Base-by-base conservation (phyloP, 2,888 invertebrate genomes). In the Zelleria hepariella region DNA sequence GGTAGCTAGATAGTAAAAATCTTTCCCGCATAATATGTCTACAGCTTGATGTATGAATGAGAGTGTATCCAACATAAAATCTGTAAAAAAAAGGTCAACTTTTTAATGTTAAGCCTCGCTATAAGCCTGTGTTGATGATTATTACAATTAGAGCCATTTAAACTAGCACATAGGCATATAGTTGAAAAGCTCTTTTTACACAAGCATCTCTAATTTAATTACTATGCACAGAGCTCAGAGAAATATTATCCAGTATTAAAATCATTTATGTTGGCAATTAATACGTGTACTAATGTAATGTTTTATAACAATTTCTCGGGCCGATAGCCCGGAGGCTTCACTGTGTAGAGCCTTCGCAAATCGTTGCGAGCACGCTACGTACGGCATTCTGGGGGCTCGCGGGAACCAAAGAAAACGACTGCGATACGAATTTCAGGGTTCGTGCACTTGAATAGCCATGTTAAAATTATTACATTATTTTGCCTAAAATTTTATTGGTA, bases 231-330 rank as follows among this genome's bases (percentile, higher is more conserved):
- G 7, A 56, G 32, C 32, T 15, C 4, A 15, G 10, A 42, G 18
- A 57, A 57, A 24, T 57, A 57, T 57, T 21, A 6, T 15, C 21
- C 47, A n/a, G 21, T 15, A 57, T 48, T 57, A 48, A 57, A 48
- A 48, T 57, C 57, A 57, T 57, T 57, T 57, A 57, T 48, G 48
- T 24, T n/a, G 10, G 15, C 57, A 57, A 57, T 57, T 57, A 57
- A 57, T 57, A 24, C 57, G 48, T 25, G 57, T 57, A 57, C 32
- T 42, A 42, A 42, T 42, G 32, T 15, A 57, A 26, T 57, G 57
- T 57, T 56, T 56, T 32, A 10, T 18, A 56, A 56, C 56, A 42
- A 56, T 54, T 54, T 25, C 32, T 15, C 56, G 10, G 23, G n/a
- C 18, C 24, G 3, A 54, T 27, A 15, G 56, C 42, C 56, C 42